Evolutionary conservation across 2,888 invertebrate species (phyloP), one percentile per base, ranked within the genome.

Genomic region (Meloe dianella): DNA sequence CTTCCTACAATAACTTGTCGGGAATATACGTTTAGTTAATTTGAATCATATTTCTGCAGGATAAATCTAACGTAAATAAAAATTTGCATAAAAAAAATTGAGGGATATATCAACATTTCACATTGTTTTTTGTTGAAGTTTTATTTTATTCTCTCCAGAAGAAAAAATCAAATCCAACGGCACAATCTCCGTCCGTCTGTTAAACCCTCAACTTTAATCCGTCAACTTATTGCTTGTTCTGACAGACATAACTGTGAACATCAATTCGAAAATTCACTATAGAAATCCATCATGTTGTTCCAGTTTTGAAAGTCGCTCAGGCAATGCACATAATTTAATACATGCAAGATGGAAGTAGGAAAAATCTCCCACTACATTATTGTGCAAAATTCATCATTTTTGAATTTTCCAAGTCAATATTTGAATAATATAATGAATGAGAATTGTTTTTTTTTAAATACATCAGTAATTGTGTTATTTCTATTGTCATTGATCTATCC

Each of bases 201-300:
- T 47, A 47, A n/a, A 47, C 35, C 14, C 12, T 35, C 35, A 14
- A 35, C 47, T 47, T 47, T 20, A 47, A 47, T 47, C 47, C 47
- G 8, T 47, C 4, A n/a, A n/a, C n/a, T 2, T 47, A 47, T 47
- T 47, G 17, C 8, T 20, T 20, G 47, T 47, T 47, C 9, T 9
- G 20, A 47, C 41, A 20, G 17, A 41, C 20, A 20, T 5, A 47
- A 47, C 17, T 47, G 47, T 47, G 7, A 47, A 47, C 47, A 47
- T 47, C 47, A 47, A 47, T 47, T 9, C 20, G 47, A 47, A 47
- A 47, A 47, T 47, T 20, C 20, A 47, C 47, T 17, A 47, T n/a
- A 47, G 20, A 41, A 35, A 47, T 41, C 41, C 41, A 41, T 41
- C 41, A 41, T 47, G 20, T 20, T 47, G 47, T 47, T 47, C 47